These are phyloP conservation scores for Picathartes gymnocephalus DNA, from an alignment of 2,113 vertebrate genomes.

Conservation along the genomic window DNA sequence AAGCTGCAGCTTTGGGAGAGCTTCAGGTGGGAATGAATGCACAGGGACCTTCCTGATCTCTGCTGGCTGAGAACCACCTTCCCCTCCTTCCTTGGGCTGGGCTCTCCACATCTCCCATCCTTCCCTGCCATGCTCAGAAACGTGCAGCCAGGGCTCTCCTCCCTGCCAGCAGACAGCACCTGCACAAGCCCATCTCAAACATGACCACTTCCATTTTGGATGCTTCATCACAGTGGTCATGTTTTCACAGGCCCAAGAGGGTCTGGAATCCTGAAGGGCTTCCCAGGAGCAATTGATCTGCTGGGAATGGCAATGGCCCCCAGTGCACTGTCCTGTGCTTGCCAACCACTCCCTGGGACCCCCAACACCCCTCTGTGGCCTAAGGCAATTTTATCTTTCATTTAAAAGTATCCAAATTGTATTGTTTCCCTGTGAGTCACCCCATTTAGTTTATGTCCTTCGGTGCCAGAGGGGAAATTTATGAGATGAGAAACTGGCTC, in stretches of 20 bases:
- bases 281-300: neutral
- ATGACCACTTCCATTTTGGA: neutral
- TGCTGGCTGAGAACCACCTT: neutral
- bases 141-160: fast-evolving
- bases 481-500: conserved; percentile 65
- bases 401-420: conserved; percentile 62
- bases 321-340: fast-evolving
- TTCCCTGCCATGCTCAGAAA: neutral
- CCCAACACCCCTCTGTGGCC: neutral
- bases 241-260: neutral
- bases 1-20: neutral
- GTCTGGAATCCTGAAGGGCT: neutral
- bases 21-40: neutral
- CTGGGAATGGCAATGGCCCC: neutral
- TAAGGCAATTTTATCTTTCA: conserved; percentile 31
- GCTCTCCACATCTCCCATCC: neutral
- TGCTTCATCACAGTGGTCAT: neutral
- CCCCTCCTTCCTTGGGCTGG: neutral
- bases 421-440: conserved; percentile 67
- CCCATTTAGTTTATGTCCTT: conserved; percentile 57
- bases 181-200: neutral
- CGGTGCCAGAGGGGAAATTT: conserved; percentile 63
- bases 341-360: neutral
- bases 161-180: neutral
- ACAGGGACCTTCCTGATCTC: neutral